Conservation (phyloP, 2,888 invertebrate genomes). For the Neoascia interrupta region DNA sequence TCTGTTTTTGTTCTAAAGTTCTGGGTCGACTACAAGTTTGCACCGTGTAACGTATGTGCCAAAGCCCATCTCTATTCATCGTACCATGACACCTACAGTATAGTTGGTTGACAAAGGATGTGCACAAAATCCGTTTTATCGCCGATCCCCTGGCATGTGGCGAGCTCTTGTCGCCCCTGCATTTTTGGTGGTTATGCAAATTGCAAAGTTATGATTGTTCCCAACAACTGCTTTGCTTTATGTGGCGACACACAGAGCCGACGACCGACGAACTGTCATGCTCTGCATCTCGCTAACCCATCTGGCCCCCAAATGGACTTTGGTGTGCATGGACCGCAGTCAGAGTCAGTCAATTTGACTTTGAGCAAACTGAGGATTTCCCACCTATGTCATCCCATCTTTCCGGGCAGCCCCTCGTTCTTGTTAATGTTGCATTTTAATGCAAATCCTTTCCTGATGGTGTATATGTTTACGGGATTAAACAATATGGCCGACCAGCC, state of each 20-base stretch:
- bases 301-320: background rate
- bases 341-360: slow-evolving; percentile 69
- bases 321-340: slow-evolving; percentile 50
- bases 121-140: slow-evolving; percentile 32
- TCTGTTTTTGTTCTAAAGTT: too few relatives aligned
- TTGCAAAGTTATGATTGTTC: slow-evolving; percentile 67
- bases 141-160: background rate
- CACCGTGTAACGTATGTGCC: background rate
- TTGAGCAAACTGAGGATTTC: slow-evolving; percentile 61
- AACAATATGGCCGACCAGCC: slow-evolving; percentile 63
- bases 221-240: slow-evolving; percentile 51
- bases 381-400: background rate
- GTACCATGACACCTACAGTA: slow-evolving; percentile 31
- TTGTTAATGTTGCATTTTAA: slow-evolving; percentile 67
- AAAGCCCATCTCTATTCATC: slow-evolving; percentile 26
- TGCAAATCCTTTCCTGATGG: slow-evolving; percentile 61
- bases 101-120: slow-evolving; percentile 12
- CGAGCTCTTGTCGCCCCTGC: slow-evolving; percentile 16
- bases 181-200: slow-evolving; percentile 68
- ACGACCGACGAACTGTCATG: background rate
- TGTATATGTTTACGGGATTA: slow-evolving; percentile 65
- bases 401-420: background rate
- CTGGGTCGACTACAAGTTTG: slow-evolving; percentile 18
- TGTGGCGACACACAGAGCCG: slow-evolving; percentile 36
- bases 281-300: background rate